phyloP scores from a whole-genome alignment of 1,140 invertebrate genomes.

The Pseudomyrmex gracilis region DNA sequence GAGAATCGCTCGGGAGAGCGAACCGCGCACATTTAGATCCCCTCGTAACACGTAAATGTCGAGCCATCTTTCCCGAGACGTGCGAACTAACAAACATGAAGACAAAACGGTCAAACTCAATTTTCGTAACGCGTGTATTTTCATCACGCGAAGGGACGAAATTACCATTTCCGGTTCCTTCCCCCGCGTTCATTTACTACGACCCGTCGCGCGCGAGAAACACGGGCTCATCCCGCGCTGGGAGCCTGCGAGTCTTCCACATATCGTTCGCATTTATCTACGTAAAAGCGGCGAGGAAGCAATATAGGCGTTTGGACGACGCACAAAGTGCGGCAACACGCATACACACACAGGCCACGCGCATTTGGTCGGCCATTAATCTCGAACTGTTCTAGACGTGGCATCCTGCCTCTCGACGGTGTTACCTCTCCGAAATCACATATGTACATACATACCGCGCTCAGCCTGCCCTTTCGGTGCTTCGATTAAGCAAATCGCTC shows the following conservation, averaged over 20 bases:
- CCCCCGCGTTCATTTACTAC: background rate
- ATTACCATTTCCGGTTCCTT: slow-evolving; percentile 6
- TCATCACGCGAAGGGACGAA: slow-evolving; percentile 3
- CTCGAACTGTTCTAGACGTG: slow-evolving; percentile 68
- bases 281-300: slow-evolving; percentile 19
- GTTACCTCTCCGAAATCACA: background rate
- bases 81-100: background rate
- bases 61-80: no score
- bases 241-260: slow-evolving; percentile 34
- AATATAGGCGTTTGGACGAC: slow-evolving; percentile 14
- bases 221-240: background rate
- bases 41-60: background rate
- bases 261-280: slow-evolving; percentile 50
- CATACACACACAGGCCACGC: slow-evolving; percentile 32
- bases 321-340: slow-evolving; percentile 66
- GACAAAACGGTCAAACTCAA: background rate
- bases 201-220: background rate
- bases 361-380: slow-evolving; percentile 72
- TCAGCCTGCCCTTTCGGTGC: background rate
- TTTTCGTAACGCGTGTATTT: background rate
- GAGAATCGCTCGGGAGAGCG: no score
- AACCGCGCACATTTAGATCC: background rate
- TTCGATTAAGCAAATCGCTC: slow-evolving; percentile 41
- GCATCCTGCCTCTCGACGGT: background rate
- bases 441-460: slow-evolving; percentile 2